Conservation (phyloP, 1,140 invertebrate species). For the Diorhabda sublineata region DNA sequence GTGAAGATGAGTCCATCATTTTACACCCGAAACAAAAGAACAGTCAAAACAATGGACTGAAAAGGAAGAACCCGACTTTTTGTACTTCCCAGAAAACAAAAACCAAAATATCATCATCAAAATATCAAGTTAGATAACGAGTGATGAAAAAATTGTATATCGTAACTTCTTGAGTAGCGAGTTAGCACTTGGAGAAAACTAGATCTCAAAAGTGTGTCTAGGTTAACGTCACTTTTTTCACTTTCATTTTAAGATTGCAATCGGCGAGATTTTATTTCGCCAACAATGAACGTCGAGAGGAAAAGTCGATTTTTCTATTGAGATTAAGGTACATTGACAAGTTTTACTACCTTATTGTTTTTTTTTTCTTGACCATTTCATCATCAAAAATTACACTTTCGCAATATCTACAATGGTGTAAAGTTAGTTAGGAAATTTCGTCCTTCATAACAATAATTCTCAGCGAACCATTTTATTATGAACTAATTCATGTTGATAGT, state of each 20-base stretch:
- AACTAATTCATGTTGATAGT: no score
- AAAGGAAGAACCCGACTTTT: no score
- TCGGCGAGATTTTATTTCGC: background rate
- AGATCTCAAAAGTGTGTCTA: constrained; percentile 14
- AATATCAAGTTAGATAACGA: no score
- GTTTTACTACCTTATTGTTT: background rate
- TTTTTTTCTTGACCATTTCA: background rate
- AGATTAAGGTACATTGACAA: background rate
- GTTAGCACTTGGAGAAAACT: constrained; percentile 19
- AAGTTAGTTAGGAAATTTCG: background rate
- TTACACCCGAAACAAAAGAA: no score
- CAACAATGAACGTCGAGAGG: background rate
- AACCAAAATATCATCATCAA: no score
- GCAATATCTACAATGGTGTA: background rate
- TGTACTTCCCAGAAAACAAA: no score
- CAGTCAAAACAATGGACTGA: background rate
- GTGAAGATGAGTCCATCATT: background rate
- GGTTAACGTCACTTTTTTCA: constrained; percentile 16
- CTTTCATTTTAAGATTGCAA: constrained; percentile 15
- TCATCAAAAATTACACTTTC: background rate
- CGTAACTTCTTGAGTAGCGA: background rate
- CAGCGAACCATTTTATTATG: no score
- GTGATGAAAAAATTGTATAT: background rate
- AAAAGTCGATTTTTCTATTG: background rate
- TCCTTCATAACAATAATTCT: no score